Conservation (phyloP, 2,888 invertebrate genomes). For the Chouioia cunea region DNA sequence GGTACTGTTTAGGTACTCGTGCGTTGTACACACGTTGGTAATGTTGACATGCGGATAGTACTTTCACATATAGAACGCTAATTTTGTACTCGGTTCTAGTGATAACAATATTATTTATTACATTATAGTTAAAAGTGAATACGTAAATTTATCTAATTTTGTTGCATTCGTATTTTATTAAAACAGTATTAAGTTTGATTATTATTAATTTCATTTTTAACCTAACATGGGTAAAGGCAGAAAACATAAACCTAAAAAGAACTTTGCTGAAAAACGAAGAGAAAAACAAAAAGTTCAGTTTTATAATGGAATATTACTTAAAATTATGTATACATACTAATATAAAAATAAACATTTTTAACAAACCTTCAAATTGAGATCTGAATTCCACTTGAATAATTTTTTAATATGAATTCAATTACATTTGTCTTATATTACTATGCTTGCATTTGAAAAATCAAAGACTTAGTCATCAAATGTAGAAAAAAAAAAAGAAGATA, state of each 20-base stretch:
- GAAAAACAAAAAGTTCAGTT: constrained; percentile 62
- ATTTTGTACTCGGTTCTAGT: no score
- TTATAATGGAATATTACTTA: constrained; percentile 25
- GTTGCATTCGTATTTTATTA: no score
- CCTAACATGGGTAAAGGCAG: constrained; percentile 62
- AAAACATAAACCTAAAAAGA: constrained; percentile 62
- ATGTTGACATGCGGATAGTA: no score
- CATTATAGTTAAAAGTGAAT: no score
- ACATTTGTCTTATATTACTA: neutral
- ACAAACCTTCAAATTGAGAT: neutral
- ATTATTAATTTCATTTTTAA: no score
- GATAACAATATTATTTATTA: no score
- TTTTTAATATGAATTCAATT: neutral
- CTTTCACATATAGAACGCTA: no score
- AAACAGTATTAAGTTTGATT: no score
- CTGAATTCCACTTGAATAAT: neutral
- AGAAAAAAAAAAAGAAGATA: neutral
- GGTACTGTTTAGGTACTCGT: no score
- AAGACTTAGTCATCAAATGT: no score
- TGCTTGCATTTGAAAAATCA: neutral
- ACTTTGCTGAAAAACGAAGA: constrained; percentile 65
- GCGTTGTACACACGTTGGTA: no score
- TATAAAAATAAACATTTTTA: neutral
- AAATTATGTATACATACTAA: constrained; percentile 55
- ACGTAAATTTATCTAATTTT: no score